These are phyloP conservation scores for Catajapyx aquilonaris DNA, from an alignment of 1,140 invertebrate species.

Conservation along the genomic window DNA sequence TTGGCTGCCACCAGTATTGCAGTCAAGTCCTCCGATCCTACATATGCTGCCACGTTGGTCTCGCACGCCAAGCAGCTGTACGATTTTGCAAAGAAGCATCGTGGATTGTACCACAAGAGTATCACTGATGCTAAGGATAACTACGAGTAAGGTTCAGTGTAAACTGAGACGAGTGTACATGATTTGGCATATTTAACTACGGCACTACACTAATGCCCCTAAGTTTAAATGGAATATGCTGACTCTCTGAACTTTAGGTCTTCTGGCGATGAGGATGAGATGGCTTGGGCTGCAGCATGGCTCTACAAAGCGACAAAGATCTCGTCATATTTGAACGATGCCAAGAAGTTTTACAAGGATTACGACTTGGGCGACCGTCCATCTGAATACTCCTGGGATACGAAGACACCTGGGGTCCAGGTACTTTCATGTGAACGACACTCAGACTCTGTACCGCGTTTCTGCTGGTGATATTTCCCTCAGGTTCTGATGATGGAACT, in stretches of 20 bases:
- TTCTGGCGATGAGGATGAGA: constrained; percentile 34
- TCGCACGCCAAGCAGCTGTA: constrained; percentile 32
- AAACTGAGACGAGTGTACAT: no score
- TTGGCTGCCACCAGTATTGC: constrained; percentile 30
- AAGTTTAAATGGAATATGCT: neutral
- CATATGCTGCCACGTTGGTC: constrained; percentile 26
- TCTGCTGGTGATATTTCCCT: no score
- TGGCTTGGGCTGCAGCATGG: constrained; percentile 38
- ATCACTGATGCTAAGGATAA: constrained; percentile 29
- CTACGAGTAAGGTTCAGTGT: constrained; percentile 32
- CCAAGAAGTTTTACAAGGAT: constrained; percentile 25
- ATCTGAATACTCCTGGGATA: constrained; percentile 33
- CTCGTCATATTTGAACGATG: constrained; percentile 27
- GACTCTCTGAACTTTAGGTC: no score
- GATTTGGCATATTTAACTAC: no score
- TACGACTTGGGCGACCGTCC: constrained; percentile 26
- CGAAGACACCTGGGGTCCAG: constrained; percentile 33
- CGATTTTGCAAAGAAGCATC: constrained; percentile 30
- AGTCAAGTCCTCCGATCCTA: constrained; percentile 22
- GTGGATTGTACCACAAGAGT: constrained; percentile 32
- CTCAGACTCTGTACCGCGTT: no score
- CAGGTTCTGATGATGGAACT: constrained; percentile 27
- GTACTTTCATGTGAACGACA: constrained; percentile 15
- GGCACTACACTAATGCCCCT: neutral
- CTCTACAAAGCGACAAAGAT: constrained; percentile 34